Evolutionary conservation across 2,797 vertebrate species (phyloP), one percentile per base, ranked within the genome.

Genomic region (Ctenochaetus hawaiiensis): DNA sequence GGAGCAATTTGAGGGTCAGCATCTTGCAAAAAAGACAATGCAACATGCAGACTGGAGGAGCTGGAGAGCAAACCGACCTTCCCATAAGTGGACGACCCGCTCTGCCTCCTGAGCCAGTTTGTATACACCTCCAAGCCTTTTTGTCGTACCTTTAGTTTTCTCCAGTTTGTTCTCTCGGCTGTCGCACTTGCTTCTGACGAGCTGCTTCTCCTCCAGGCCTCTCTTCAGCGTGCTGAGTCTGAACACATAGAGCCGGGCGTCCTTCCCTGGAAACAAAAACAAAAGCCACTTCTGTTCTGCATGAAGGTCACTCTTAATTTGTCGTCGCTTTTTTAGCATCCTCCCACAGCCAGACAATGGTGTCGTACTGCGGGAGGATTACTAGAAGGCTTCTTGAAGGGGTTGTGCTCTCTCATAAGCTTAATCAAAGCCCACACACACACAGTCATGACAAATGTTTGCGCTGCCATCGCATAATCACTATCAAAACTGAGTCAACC

Each of bases 161-260:
- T 99, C 98, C 86, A 99, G 96, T 90, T 99, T 99, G 91, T 99
- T 99, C 82, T 99, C 98, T 83, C 97, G 92, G 89, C 97, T 97
- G 93, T 99, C 97, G 0, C 95, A 97, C 86, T 97, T 97, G 93
- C 93, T 91, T 54, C 93, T 94, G 90, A 96, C 93, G 0, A 93
- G 86, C 88, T 96, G 96, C 69, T 93, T 95, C 67, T 95, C 96
- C 88, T 98, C 96, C 69, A 97, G 84, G 77, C 93, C 94, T 82
- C 93, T 96, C 88, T 93, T 96, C 69, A 99, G 92, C 8, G 82
- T 49, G 51, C 96, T 94, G 60, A 99, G 96, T 83, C 96, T 93
- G 95, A 98, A 98, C 91, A 99, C 97, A 61, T 97, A 97, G 30
- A 99, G 93, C 69, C 98, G 97, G 26, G 98, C 95, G 0, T 99